These are phyloP conservation scores for Noctua janthina DNA, from an alignment of 2,888 invertebrate species.

Conservation along the genomic window DNA sequence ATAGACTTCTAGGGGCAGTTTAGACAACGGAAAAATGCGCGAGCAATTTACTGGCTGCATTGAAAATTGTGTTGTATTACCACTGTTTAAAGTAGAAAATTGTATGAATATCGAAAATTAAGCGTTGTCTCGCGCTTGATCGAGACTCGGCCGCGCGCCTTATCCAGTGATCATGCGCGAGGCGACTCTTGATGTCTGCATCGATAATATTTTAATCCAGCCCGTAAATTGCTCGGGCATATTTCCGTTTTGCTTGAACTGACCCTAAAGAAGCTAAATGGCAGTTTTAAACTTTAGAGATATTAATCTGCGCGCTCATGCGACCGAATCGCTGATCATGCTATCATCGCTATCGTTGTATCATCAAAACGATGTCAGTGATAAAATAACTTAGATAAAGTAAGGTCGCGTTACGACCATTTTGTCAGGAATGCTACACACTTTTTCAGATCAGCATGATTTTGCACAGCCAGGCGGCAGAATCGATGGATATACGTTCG, in stretches of 20 bases:
- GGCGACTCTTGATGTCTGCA: not conserved
- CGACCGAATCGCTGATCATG: not conserved
- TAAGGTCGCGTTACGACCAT: not conserved
- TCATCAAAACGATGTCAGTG: not conserved
- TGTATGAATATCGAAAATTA: not conserved
- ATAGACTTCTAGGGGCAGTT: not conserved
- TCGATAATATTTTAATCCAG: not conserved
- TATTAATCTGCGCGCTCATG: conserved; percentile 4
- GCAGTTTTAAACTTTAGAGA: not conserved
- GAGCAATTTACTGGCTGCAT: not conserved
- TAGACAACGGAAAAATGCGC: not conserved
- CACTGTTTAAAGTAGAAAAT: not conserved
- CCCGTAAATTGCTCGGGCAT: not conserved
- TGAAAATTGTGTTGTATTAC: not conserved
- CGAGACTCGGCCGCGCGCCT: not conserved
- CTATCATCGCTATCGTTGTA: not conserved
- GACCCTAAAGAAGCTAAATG: not conserved
- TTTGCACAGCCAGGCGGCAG: not conserved
- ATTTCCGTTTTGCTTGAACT: not conserved
- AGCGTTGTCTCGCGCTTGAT: not conserved
- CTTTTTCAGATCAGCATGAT: not conserved
- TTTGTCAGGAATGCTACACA: not conserved
- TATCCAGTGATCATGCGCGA: not conserved
- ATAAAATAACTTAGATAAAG: not conserved
- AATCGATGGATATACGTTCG: not conserved